phyloP scores from a whole-genome alignment of 2,888 invertebrate genomes.

The Bhutanitis thaidina region DNA sequence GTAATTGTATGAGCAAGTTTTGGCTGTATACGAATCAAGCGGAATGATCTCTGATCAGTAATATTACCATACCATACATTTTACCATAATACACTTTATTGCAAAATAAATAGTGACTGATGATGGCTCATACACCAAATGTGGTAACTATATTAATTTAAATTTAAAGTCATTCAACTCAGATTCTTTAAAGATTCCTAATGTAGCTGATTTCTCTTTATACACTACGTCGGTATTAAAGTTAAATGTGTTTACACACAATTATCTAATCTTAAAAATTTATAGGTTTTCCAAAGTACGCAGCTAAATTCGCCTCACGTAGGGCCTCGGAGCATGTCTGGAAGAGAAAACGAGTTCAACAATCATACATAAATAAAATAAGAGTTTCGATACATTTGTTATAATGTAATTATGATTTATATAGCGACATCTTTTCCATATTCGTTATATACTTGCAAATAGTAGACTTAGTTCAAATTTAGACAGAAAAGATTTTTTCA shows the following conservation, averaged over 20 bases:
- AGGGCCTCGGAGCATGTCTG: constrained; percentile 98
- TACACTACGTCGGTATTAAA: constrained; percentile 36
- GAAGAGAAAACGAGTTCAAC: constrained; percentile 40
- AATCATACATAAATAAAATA: neutral
- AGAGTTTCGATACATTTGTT: no score
- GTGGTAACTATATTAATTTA: constrained; percentile 6
- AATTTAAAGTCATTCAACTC: constrained; percentile 32
- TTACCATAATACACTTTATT: no score
- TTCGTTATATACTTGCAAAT: no score
- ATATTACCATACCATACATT: neutral
- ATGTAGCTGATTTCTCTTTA: constrained; percentile 5
- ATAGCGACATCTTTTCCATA: no score
- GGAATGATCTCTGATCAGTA: constrained; percentile 42
- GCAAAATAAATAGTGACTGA: no score
- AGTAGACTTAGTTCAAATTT: no score
- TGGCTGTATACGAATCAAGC: constrained; percentile 32
- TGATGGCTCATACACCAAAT: neutral
- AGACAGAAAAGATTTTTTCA: no score
- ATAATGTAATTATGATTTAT: no score
- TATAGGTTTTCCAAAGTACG: constrained; percentile 97
- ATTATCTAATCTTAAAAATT: constrained; percentile 86
- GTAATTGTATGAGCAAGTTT: constrained; percentile 48
- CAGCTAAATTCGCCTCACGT: constrained; percentile 97
- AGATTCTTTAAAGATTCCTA: constrained; percentile 69
- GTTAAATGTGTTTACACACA: constrained; percentile 34